Base-by-base conservation (phyloP, 2,888 invertebrate genomes). In the Orthosia gracilis region DNA sequence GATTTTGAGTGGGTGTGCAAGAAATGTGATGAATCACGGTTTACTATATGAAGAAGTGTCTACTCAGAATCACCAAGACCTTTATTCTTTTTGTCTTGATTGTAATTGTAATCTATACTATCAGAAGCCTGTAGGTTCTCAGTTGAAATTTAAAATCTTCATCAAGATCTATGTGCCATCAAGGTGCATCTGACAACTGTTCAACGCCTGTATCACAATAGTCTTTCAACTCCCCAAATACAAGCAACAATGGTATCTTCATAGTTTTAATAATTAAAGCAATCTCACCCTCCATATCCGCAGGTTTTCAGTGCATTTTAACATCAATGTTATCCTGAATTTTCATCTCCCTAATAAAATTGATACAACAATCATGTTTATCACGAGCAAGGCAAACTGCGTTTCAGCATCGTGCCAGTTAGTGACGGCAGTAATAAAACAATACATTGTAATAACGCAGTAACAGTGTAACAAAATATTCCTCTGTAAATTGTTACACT, bases 331-430 rank as follows among this genome's bases (percentile, higher is more conserved):
- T 40, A 40, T 40, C 40, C 40, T 40, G 18, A 23, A 76, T 47
- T 54, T 15, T 1, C 13, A n/a, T n/a, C 31, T 57, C 18, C 17
- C 5, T 0, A 55, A 47, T 15, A 55, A 47, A 66, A 65, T 55
- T 17, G 49, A 76, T 26, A 40, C 54, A n/a, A 40, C 49, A 55
- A 73, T 57, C 49, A 45, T 26, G 23, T 77, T 21, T 13, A 21
- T 15, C n/a, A n/a, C 49, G n/a, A 11, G 9, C 21, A 31, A 31
- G 7, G 50, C 13, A 23, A 68, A 21, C 21, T 68, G 26, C 7
- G 7, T 18, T 52, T 23, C 45, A 47, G 17, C 50, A 78, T 40
- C n/a, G 31, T 40, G 55, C 21, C 15, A 78, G 69, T 69, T 69
- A 68, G 50, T 45, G 26, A 12, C 23, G 21, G 26, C n/a, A 23